phyloP scores from a whole-genome alignment of 2,113 vertebrate genomes.

The Pleuronectes platessa region DNA sequence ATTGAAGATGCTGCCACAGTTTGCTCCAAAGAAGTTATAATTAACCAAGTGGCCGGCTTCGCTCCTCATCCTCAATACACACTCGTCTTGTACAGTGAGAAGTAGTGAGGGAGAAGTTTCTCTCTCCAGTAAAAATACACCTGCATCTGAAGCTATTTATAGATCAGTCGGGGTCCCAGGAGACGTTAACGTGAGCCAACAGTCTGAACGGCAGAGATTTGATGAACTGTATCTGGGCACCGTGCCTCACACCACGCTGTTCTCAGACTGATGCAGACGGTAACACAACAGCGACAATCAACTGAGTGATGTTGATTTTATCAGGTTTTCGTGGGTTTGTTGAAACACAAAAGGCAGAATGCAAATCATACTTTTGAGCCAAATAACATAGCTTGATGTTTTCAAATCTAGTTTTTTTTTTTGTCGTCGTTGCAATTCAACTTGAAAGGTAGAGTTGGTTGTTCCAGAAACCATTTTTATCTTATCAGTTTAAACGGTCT shows the following conservation, averaged over 20 bases:
- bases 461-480: too few relatives aligned
- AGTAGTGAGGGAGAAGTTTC: conserved; percentile 54
- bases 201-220: conserved; percentile 53
- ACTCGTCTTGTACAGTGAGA: background rate
- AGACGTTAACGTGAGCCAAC: conserved; percentile 53
- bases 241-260: conserved; percentile 1
- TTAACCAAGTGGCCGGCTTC: conserved; percentile 10
- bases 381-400: too few relatives aligned
- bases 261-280: conserved; percentile 5
- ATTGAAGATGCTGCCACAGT: conserved; percentile 6
- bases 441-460: too few relatives aligned
- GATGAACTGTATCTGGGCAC: conserved; percentile 45
- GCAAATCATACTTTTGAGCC: too few relatives aligned
- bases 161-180: conserved; percentile 49
- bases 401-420: too few relatives aligned
- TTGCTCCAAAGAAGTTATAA: background rate
- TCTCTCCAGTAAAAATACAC: conserved; percentile 62
- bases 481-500: too few relatives aligned
- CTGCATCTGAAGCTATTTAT: conserved; percentile 69
- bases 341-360: background rate
- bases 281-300: background rate
- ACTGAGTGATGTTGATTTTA: background rate
- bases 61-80: conserved; percentile 10
- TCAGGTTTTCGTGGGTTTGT: background rate
- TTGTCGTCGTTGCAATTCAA: too few relatives aligned